phyloP scores from a whole-genome alignment of 2,888 invertebrate species.

The Hedya salicella region DNA sequence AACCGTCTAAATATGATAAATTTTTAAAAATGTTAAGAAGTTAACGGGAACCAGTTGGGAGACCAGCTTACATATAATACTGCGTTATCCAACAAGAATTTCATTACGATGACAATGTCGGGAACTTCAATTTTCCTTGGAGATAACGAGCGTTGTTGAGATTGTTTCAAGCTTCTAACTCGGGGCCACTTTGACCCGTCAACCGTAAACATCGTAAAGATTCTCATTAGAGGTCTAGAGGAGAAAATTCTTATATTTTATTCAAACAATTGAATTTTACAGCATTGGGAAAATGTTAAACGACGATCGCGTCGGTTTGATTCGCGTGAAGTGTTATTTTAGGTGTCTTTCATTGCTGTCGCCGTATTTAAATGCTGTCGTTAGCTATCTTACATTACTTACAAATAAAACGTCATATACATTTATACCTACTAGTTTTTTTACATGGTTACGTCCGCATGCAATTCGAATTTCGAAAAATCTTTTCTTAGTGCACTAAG shows the following conservation, averaged over 20 bases:
- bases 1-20: not conserved
- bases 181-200: conserved; percentile 77
- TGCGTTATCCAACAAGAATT: conserved; percentile 69
- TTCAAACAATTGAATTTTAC: conserved; percentile 53
- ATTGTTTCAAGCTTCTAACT: conserved; percentile 72
- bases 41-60: conserved; percentile 14
- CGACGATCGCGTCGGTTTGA: conserved; percentile 29
- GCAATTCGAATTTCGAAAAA: too few relatives aligned
- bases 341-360: not conserved
- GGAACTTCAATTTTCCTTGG: conserved; percentile 74
- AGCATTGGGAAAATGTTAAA: conserved; percentile 34
- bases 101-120: conserved; percentile 80
- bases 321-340: conserved; percentile 11
- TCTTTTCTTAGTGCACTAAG: too few relatives aligned
- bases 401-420: not conserved
- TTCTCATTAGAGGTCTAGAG: conserved; percentile 73
- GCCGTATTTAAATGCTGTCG: conserved; percentile 6
- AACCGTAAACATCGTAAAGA: conserved; percentile 74
- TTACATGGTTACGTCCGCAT: not conserved
- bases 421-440: too few relatives aligned
- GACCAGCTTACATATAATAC: conserved; percentile 43
- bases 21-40: conserved; percentile 8
- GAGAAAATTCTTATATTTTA: conserved; percentile 65
- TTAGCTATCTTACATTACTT: not conserved
- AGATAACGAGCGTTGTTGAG: conserved; percentile 74